Evolutionary conservation across 1,140 invertebrate species (phyloP).

Genomic region (Globodera rostochiensis): DNA sequence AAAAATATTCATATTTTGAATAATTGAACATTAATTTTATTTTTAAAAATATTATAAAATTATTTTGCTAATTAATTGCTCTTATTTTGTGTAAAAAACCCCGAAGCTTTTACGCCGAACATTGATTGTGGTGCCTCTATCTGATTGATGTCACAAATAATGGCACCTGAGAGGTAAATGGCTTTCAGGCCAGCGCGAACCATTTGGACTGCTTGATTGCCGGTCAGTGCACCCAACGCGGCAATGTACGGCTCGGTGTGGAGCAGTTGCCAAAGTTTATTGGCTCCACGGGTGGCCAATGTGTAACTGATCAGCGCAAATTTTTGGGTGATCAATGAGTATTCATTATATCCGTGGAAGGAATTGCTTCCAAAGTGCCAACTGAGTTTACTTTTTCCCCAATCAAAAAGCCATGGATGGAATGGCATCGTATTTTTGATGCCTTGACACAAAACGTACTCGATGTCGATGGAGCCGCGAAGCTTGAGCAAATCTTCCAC

Average conservation of each 20-base stretch:
- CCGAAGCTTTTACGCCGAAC: no score
- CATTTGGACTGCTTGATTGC: constrained; percentile 67
- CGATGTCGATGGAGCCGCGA: constrained; percentile 65
- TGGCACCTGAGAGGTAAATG: constrained; percentile 66
- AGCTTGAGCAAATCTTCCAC: constrained; percentile 66
- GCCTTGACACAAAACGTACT: constrained; percentile 28
- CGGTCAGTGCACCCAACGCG: constrained; percentile 66
- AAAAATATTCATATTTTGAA: no score
- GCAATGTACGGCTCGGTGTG: constrained; percentile 63
- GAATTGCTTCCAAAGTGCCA: no score
- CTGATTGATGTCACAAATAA: constrained; percentile 3
- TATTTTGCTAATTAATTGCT: no score
- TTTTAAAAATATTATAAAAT: no score
- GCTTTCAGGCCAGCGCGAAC: constrained; percentile 66
- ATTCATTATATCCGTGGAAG: no score
- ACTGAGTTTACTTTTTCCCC: no score
- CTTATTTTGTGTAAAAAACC: no score
- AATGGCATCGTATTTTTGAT: no score
- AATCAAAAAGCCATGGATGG: no score
- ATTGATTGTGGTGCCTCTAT: not conserved
- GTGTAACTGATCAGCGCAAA: constrained; percentile 49
- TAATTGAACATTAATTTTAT: no score
- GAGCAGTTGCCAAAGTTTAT: constrained; percentile 66
- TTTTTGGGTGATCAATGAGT: not conserved
- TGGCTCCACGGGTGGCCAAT: constrained; percentile 63